A percentile compares a stretch with the other conserved stretches of the same genome.
Evolutionary conservation across 2,888 invertebrate species (phyloP).

Genomic region (Caenorhabditis panamensis): DNA sequence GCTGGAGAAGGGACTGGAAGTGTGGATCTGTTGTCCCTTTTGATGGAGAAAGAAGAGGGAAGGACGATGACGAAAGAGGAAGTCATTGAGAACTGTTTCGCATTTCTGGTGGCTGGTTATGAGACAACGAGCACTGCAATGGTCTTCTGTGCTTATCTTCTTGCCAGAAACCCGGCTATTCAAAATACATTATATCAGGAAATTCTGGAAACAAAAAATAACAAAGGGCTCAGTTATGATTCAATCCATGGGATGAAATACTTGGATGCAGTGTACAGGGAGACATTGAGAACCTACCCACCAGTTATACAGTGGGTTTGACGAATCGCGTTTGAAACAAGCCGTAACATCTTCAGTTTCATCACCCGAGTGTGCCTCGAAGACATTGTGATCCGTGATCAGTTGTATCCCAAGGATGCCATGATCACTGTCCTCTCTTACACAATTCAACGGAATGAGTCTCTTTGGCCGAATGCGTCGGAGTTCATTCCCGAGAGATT

Average conservation of each 20-base stretch:
- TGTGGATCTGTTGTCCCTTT: conserved; percentile 70
- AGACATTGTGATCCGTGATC: conserved; percentile 65
- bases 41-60: conserved; percentile 57
- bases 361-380: conserved; percentile 66
- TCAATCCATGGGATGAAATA: conserved; percentile 72
- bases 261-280: conserved; percentile 77
- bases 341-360: conserved; percentile 68
- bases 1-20: conserved; percentile 60
- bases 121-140: conserved; percentile 84
- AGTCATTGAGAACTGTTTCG: conserved; percentile 82
- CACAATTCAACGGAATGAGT: conserved; percentile 58
- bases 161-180: conserved; percentile 83
- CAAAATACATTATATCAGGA: conserved; percentile 83
- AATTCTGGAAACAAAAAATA: conserved; percentile 79
- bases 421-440: conserved; percentile 55
- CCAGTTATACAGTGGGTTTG: conserved; percentile 72
- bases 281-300: conserved; percentile 75
- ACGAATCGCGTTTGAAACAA: not conserved
- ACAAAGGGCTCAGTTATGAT: conserved; percentile 50
- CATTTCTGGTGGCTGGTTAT: conserved; percentile 84
- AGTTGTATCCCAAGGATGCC: conserved; percentile 64
- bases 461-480: conserved; percentile 71
- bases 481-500: conserved; percentile 73
- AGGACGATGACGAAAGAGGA: conserved; percentile 61
- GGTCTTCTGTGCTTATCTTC: conserved; percentile 82